Percentiles rank a stretch among this genome's conserved stretches.
Evolutionary conservation across 2,797 vertebrate genomes (phyloP).

Genomic region (Staurois parvus): DNA sequence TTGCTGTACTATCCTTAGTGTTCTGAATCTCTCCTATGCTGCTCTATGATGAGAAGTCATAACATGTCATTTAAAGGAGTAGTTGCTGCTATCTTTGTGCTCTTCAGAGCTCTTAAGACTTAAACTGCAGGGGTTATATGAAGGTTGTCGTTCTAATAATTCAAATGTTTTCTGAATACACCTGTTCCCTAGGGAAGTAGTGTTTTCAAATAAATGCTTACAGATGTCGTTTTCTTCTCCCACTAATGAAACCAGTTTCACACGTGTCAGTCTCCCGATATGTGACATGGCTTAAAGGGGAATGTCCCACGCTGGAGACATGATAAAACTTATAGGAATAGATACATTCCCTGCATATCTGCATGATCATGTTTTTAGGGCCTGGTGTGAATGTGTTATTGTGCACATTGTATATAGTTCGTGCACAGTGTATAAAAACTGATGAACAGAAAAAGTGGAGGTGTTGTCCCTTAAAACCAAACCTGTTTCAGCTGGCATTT

Average conservation of each 20-base stretch:
- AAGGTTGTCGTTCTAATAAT: background rate
- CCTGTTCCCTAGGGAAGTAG: background rate
- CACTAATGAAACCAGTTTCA: background rate
- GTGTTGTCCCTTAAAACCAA: too few species aligned
- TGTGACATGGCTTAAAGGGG: background rate
- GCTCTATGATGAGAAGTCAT: background rate
- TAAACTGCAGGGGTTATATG: background rate
- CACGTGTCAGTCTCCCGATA: background rate
- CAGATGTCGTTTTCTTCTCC: background rate
- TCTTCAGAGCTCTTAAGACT: background rate
- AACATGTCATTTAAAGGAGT: background rate
- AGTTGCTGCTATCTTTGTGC: constrained; percentile 2
- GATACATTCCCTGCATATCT: background rate
- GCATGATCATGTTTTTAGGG: background rate
- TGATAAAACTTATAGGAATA: background rate
- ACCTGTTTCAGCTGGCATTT: too few species aligned
- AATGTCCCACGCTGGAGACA: background rate
- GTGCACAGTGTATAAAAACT: too few species aligned
- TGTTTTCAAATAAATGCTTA: constrained; percentile 4
- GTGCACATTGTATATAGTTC: background rate
- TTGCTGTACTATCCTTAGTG: background rate
- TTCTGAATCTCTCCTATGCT: background rate
- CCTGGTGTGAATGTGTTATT: background rate
- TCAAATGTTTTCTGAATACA: constrained; percentile 18
- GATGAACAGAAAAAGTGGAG: too few species aligned